Evolutionary conservation across 35 echinoderm and acorn worm genomes (phyloP), one percentile per base, ranked within the genome.

Genomic region (Diadema setosum): DNA sequence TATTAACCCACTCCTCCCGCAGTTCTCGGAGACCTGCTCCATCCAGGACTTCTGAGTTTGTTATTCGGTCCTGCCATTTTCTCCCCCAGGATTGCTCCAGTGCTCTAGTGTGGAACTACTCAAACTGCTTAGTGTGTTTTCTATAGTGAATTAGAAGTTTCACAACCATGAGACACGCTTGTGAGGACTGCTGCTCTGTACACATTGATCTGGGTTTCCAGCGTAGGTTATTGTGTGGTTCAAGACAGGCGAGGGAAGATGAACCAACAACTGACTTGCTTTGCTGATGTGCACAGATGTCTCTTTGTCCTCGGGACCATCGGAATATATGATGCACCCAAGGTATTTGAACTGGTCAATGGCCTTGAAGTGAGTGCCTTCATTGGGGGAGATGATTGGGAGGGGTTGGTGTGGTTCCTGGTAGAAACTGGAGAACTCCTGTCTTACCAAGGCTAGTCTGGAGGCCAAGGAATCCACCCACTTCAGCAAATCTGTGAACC

Each of bases 141-240:
- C 40, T 15, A 58, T 92, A 92, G 33, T 65, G 27, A 40, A 58
- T 75, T 84, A n/a, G 46, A 87, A 31, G 84, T 56, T 36, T 87
- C 84, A 65, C 37, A 58, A 20, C 84, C 55, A 60, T 92, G 65
- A 7, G 87, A 55, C 8, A 87, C 74, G 23, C 65, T 82, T 21
- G 45, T 56, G 41, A 92, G n/a, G 46, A 87, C 90, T 31, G 81
- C 46, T 48, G 90, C 84, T 60, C 60, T 87, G 69, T 92, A 92
- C 12, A 92, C 84, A 11, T 57, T 92, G 25, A 87, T 5, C 24
- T 87, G 81, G 27, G 90, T 81, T 9, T 20, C 34, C 40, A 29
- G 75, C 39, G n/a, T 57, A 49, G 3, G 52, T 32, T 37, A 83
- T 33, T 18, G 87, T 57, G 41, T 88, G 80, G 4, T 52, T 45